These are phyloP conservation scores for Caenorhabditis sinica DNA, from an alignment of 2,888 invertebrate species.

Conservation along the genomic window DNA sequence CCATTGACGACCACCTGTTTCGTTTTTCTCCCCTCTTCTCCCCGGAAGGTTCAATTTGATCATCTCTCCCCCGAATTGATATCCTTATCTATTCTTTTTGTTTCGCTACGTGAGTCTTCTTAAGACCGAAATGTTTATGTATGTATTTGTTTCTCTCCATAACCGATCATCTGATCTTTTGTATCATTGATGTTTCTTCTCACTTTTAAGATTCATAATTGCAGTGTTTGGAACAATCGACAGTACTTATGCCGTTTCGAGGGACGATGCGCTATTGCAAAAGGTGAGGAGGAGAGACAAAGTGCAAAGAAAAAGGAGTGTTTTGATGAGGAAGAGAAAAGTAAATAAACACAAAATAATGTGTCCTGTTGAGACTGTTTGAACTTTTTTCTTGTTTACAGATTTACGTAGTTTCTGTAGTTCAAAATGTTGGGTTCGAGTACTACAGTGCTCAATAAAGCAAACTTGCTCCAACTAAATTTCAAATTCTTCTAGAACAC, in stretches of 20 bases:
- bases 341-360: slow-evolving; percentile 2
- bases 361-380: slow-evolving; percentile 12
- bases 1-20: not conserved
- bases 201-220: slow-evolving; percentile 44
- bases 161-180: slow-evolving; percentile 55
- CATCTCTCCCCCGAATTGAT: slow-evolving; percentile 8
- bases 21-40: not conserved
- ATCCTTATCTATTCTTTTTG: slow-evolving; percentile 30
- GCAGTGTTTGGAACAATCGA: slow-evolving; percentile 78
- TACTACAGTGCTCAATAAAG: too few species aligned
- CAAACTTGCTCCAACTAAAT: not conserved
- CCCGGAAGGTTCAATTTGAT: slow-evolving; percentile 40
- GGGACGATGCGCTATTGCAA: slow-evolving; percentile 79
- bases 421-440: not conserved
- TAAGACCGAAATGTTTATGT: slow-evolving; percentile 54
- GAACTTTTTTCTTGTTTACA: slow-evolving; percentile 2
- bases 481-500: slow-evolving; percentile 72
- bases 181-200: slow-evolving; percentile 35
- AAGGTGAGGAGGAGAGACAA: slow-evolving; percentile 65
- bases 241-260: slow-evolving; percentile 80
- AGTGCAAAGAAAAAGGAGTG: not conserved
- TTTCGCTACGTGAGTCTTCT: slow-evolving; percentile 43
- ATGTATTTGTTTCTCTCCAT: not conserved
- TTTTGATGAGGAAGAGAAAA: not conserved
- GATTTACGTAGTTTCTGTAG: slow-evolving; percentile 16